Percentiles rank a stretch among this genome's conserved stretches.
phyloP scores from a whole-genome alignment of 2,888 invertebrate species.

The Euplagia quadripunctaria region DNA sequence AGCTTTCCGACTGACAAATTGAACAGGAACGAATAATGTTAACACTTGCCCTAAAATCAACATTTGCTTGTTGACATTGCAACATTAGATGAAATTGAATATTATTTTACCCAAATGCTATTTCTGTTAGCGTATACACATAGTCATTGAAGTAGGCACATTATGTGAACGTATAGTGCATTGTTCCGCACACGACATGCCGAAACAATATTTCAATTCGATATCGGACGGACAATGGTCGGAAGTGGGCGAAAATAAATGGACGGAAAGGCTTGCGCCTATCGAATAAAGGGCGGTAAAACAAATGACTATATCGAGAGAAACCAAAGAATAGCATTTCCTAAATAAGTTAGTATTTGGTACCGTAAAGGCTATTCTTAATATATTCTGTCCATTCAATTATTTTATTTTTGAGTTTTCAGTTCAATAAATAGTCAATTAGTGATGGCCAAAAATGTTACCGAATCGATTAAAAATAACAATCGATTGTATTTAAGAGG shows the following conservation, averaged over 20 bases:
- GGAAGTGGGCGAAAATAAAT: constrained; percentile 85
- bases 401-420: too few species aligned
- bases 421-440: too few species aligned
- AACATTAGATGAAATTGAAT: constrained; percentile 55
- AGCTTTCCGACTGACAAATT: constrained; percentile 62
- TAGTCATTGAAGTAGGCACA: constrained; percentile 48
- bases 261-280: constrained; percentile 80
- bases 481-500: too few species aligned
- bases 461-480: too few species aligned
- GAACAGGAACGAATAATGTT: constrained; percentile 65
- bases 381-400: background rate
- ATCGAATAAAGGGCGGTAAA: constrained; percentile 76
- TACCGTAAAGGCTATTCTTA: constrained; percentile 1
- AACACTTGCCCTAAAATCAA: constrained; percentile 69
- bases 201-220: constrained; percentile 86
- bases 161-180: constrained; percentile 55
- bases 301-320: constrained; percentile 63
- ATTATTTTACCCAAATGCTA: constrained; percentile 59
- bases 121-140: constrained; percentile 43
- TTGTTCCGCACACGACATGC: constrained; percentile 74
- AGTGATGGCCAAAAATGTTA: too few species aligned
- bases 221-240: constrained; percentile 83
- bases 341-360: constrained; percentile 41
- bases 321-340: constrained; percentile 47
- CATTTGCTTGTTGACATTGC: constrained; percentile 63